Conservation (phyloP, 2,797 vertebrate species). For the Micropoecilia bifurca region DNA sequence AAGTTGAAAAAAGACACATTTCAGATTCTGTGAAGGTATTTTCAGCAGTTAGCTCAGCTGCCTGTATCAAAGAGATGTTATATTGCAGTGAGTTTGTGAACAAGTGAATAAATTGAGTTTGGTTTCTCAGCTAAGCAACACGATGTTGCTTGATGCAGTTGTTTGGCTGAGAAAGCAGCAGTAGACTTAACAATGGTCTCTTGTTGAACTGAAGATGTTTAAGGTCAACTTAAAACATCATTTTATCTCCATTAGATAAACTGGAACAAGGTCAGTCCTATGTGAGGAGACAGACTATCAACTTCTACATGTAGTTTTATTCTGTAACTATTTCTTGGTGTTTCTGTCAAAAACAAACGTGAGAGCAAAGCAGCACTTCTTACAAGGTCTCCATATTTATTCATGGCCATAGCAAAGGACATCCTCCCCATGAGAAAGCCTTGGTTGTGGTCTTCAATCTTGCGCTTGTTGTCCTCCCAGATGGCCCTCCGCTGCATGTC, state of each 20-base stretch:
- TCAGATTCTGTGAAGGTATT: background rate
- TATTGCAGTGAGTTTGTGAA: background rate
- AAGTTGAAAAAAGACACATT: background rate
- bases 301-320: background rate
- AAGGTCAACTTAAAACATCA: background rate
- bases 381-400: slow-evolving; percentile 84
- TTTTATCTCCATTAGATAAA: background rate
- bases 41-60: background rate
- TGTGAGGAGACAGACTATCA: background rate
- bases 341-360: background rate
- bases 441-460: slow-evolving; percentile 78
- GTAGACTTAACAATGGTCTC: background rate
- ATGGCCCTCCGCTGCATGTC: slow-evolving; percentile 74
- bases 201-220: background rate
- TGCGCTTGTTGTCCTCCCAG: slow-evolving; percentile 77
- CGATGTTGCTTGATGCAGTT: background rate
- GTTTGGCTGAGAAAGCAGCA: background rate
- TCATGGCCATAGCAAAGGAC: slow-evolving; percentile 81
- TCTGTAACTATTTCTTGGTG: background rate
- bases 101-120: background rate
- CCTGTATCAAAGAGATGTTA: background rate
- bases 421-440: slow-evolving; percentile 68
- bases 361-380: slow-evolving; percentile 19
- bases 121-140: background rate
- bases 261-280: background rate